Base-by-base conservation (phyloP, 1,140 invertebrate genomes). In the Piezodorus guildinii region DNA sequence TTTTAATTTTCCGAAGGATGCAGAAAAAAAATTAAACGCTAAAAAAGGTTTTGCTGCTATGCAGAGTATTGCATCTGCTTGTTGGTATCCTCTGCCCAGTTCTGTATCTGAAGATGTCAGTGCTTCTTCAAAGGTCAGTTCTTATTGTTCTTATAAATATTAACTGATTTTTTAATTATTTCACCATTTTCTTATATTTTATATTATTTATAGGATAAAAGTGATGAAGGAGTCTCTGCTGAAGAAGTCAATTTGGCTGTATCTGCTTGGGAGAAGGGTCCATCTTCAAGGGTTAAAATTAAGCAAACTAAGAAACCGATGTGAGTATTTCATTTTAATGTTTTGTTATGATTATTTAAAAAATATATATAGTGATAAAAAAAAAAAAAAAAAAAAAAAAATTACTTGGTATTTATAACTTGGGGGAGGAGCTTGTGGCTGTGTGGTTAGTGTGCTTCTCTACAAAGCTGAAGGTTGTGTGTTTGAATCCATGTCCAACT, bases 11-110 rank as follows among this genome's bases (percentile, higher is more conserved):
- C 59, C 60, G 30, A 30, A 68, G 67, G 62, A 34, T 34, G 65
- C 59, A 25, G 62, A 60, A 30, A 21, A 60, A 8, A 59, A 61
- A 45, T 52, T 68, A 27, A 66, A 68, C 2, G 52, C 54, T 58
- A 63, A 60, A 16, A 63, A 60, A 52, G 67, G 65, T 6, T n/a
- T 65, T 30, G 56, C 51, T 23, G 62, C 65, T 15, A 34, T 66
- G 17, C 56, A 56, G 15, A 67, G 68, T 61, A 34, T 67, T n/a
- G 30, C 51, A 12, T 49, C 27, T 51, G 46, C 56, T 10, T 56
- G 52, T 44, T 69, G 52, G 54, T 66, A 63, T 68, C 65, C 65
- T 19, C 30, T 60, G 21, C 45, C 16, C 23, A 23, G 34, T 39
- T 39, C 34, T 39, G 12, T 10, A 12, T 39, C 34, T 1, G 34